These are phyloP conservation scores for Acanthosoma haemorrhoidale DNA, from an alignment of 2,888 invertebrate genomes.

Conservation along the genomic window DNA sequence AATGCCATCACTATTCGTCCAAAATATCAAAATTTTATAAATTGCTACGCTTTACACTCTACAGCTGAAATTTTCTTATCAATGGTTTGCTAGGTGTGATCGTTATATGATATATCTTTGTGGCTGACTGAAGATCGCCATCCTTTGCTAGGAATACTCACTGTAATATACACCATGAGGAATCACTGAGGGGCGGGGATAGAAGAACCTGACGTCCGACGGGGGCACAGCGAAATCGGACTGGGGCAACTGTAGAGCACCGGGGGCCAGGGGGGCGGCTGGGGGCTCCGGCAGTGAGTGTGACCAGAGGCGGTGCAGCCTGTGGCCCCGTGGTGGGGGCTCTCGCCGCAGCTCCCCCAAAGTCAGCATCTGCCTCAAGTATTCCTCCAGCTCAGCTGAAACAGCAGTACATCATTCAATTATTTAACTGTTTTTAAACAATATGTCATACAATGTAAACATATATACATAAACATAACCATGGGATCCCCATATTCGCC, in stretches of 20 bases:
- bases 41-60: too few relatives aligned
- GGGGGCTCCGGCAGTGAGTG: neutral
- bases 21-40: too few relatives aligned
- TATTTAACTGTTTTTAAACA: too few relatives aligned
- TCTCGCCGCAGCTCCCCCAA: neutral
- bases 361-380: constrained; percentile 12
- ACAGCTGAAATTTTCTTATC: too few relatives aligned
- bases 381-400: constrained; percentile 21
- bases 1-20: too few relatives aligned
- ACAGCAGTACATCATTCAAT: neutral
- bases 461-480: too few relatives aligned
- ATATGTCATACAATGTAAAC: too few relatives aligned
- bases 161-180: neutral
- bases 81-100: too few relatives aligned
- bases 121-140: too few relatives aligned
- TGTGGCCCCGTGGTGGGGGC: neutral
- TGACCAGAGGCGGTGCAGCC: neutral
- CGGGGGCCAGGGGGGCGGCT: neutral
- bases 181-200: constrained; percentile 33
- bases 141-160: neutral
- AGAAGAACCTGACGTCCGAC: constrained; percentile 47
- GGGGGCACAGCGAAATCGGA: constrained; percentile 46
- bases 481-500: too few relatives aligned
- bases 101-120: too few relatives aligned
- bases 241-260: neutral